Percentiles rank a stretch among this genome's conserved stretches.
Conservation (phyloP, 2,113 vertebrate genomes). For the Upupa epops region DNA sequence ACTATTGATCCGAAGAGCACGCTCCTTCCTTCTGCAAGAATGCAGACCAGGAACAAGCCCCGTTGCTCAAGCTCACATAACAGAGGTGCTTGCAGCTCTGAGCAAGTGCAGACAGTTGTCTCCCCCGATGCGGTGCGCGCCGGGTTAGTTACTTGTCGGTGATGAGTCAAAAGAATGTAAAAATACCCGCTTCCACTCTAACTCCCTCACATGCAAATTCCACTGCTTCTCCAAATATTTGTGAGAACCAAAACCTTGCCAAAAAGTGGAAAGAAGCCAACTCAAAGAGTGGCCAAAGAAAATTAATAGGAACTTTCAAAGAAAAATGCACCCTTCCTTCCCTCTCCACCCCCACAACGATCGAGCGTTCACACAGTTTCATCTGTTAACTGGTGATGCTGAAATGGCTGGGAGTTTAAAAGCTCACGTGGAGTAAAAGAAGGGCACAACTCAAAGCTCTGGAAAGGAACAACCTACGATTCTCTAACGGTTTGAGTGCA, state of each 20-base stretch:
- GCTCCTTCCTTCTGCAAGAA: not conserved
- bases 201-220: not conserved
- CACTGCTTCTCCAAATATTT: slow-evolving; percentile 9
- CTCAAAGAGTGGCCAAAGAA: slow-evolving; percentile 8
- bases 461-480: not conserved
- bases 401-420: not conserved
- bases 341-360: not conserved
- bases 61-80: not conserved
- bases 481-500: slow-evolving; percentile 20
- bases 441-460: slow-evolving; percentile 23
- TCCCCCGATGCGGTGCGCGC: not conserved
- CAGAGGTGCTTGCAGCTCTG: not conserved
- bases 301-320: not conserved
- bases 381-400: not conserved
- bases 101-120: not conserved
- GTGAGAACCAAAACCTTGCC: not conserved
- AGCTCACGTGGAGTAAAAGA: not conserved
- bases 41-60: not conserved
- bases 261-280: not conserved
- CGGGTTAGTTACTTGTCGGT: not conserved
- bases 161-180: not conserved
- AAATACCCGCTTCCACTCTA: not conserved
- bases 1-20: not conserved
- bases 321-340: not conserved
- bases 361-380: not conserved